These are phyloP conservation scores for Drosophila guanche DNA, from an alignment of 1,140 invertebrate genomes.

Conservation along the genomic window DNA sequence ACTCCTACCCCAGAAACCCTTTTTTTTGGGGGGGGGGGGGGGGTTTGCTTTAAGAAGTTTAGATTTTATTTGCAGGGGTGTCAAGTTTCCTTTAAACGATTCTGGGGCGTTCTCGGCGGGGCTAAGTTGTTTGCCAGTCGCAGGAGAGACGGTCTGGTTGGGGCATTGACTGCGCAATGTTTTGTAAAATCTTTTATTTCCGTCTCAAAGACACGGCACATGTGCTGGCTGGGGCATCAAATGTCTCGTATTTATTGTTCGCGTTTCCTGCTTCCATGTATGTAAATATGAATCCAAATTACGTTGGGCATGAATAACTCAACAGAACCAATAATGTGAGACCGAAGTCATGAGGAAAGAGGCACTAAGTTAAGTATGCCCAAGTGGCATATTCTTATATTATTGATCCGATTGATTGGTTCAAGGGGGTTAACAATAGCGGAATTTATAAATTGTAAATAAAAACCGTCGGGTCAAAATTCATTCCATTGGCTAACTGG, in stretches of 20 bases:
- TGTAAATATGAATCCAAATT: conserved; percentile 72
- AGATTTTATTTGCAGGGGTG: conserved; percentile 69
- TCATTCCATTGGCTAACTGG: no score
- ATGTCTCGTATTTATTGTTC: conserved; percentile 38
- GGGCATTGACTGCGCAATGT: conserved; percentile 55
- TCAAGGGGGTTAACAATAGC: no score
- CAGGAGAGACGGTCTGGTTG: conserved; percentile 21
- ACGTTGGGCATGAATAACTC: conserved; percentile 50
- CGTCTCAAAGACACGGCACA: conserved; percentile 42
- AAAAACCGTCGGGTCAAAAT: no score
- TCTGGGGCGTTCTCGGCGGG: conserved; percentile 20
- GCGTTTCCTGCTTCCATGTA: conserved; percentile 38
- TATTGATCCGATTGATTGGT: no score
- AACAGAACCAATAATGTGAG: conserved; percentile 12
- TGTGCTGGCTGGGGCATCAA: conserved; percentile 41
- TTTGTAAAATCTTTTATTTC: conserved; percentile 77
- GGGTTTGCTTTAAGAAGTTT: conserved; percentile 56
- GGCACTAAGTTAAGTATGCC: not conserved
- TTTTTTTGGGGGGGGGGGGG: not conserved
- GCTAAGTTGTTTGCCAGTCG: conserved; percentile 62
- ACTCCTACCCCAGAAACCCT: not conserved
- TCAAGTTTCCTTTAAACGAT: conserved; percentile 75
- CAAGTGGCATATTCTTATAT: not conserved
- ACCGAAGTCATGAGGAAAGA: not conserved
- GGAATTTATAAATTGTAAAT: no score